Conservation (phyloP, 2,797 vertebrate species). For the Anguilla anguilla region DNA sequence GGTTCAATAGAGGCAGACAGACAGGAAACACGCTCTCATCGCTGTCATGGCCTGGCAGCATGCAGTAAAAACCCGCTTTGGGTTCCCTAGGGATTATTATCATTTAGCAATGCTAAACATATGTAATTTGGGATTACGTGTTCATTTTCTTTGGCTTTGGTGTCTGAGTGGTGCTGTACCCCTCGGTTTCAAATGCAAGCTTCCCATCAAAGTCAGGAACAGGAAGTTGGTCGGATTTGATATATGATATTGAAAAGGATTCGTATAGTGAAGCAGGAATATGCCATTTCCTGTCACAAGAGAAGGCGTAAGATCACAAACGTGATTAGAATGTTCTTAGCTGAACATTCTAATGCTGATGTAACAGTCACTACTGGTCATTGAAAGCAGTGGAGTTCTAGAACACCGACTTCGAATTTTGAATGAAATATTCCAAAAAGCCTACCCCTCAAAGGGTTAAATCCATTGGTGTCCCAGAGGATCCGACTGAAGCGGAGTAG, state of each 20-base stretch:
- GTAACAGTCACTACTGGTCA: no score
- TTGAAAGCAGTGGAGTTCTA: no score
- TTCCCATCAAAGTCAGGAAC: neutral
- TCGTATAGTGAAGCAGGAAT: neutral
- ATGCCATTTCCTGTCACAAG: neutral
- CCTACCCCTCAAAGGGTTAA: neutral
- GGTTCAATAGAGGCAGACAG: conserved; percentile 27
- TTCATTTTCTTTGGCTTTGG: conserved; percentile 20
- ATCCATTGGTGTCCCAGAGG: neutral
- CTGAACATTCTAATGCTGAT: no score
- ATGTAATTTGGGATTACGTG: conserved; percentile 15
- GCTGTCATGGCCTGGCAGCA: neutral
- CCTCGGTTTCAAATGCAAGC: conserved; percentile 11
- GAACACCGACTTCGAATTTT: no score
- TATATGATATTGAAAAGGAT: conserved; percentile 4
- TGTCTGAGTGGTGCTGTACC: conserved; percentile 2
- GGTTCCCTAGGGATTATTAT: conserved; percentile 28
- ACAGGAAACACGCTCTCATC: conserved; percentile 19
- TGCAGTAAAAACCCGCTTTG: neutral
- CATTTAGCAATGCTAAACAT: conserved; percentile 29
- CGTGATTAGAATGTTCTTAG: no score
- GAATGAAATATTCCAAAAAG: no score
- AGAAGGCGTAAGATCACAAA: neutral
- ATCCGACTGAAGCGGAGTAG: neutral
- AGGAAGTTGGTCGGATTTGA: neutral